phyloP scores from a whole-genome alignment of 1,140 invertebrate species.

The Anoplolepis gracilipes region DNA sequence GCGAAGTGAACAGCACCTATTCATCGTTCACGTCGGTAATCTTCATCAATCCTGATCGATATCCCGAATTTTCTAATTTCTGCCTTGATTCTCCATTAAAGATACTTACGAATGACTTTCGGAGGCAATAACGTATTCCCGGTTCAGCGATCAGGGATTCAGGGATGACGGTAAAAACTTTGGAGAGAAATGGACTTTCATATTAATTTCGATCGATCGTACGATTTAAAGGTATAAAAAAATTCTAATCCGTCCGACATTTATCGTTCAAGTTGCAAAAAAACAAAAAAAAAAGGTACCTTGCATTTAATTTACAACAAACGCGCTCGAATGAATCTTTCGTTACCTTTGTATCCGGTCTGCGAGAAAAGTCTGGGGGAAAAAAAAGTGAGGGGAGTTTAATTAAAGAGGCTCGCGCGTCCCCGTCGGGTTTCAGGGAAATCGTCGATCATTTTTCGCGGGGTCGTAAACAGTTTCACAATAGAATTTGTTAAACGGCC shows the following conservation, averaged over 20 bases:
- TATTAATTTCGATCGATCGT: too few relatives aligned
- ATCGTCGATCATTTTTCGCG: conserved; percentile 51
- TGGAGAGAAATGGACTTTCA: too few relatives aligned
- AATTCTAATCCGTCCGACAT: too few relatives aligned
- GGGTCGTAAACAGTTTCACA: conserved; percentile 61
- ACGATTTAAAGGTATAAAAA: too few relatives aligned
- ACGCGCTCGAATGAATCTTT: background rate
- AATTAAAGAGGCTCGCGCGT: conserved; percentile 23
- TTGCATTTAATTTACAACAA: background rate
- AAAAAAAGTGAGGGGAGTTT: background rate
- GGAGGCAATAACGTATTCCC: too few relatives aligned
- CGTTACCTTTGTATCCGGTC: background rate
- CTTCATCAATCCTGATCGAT: too few relatives aligned
- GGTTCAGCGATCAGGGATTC: too few relatives aligned
- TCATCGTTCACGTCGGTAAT: too few relatives aligned
- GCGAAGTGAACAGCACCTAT: background rate
- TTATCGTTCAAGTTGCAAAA: background rate
- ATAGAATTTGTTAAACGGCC: conserved; percentile 66
- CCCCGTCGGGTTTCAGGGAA: background rate
- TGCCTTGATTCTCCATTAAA: too few relatives aligned
- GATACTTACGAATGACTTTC: too few relatives aligned
- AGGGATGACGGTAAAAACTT: too few relatives aligned
- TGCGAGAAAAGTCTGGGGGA: background rate
- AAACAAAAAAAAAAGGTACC: background rate
- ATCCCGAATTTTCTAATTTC: too few relatives aligned